These are phyloP conservation scores for Nesidiocoris tenuis DNA, from an alignment of 2,888 invertebrate species.

Conservation along the genomic window DNA sequence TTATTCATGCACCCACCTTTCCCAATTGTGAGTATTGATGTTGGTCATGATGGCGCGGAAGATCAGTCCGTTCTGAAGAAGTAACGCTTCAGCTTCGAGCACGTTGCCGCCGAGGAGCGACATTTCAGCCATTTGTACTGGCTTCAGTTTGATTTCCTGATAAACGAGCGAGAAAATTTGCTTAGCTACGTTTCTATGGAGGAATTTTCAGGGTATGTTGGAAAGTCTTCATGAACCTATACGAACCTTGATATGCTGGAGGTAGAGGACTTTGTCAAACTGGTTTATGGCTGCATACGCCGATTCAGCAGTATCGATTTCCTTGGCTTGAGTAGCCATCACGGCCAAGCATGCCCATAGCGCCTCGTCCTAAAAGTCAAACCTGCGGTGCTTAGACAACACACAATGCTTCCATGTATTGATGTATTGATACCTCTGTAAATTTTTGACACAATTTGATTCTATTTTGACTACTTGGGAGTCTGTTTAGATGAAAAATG, in stretches of 20 bases:
- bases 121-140: constrained; percentile 66
- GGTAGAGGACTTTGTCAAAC: constrained; percentile 81
- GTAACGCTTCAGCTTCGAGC: constrained; percentile 69
- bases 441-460: too few species aligned
- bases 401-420: too few species aligned
- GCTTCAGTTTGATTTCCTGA: constrained; percentile 58
- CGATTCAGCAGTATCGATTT: constrained; percentile 88
- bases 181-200: too few species aligned
- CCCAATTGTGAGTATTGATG: constrained; percentile 71
- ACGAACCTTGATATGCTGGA: constrained; percentile 74
- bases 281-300: constrained; percentile 89
- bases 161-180: neutral
- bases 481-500: too few species aligned
- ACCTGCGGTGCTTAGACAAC: too few species aligned
- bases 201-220: too few species aligned
- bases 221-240: too few species aligned
- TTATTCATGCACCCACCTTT: constrained; percentile 57
- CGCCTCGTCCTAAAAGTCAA: constrained; percentile 58
- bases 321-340: constrained; percentile 80
- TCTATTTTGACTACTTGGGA: too few species aligned
- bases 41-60: constrained; percentile 72
- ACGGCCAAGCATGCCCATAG: constrained; percentile 95
- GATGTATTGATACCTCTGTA: neutral
- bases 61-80: constrained; percentile 67
- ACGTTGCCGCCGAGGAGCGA: constrained; percentile 67